Percentiles rank a stretch among this genome's conserved stretches.
Conservation (phyloP, 2,888 invertebrate species). For the Lithophane leautieri region DNA sequence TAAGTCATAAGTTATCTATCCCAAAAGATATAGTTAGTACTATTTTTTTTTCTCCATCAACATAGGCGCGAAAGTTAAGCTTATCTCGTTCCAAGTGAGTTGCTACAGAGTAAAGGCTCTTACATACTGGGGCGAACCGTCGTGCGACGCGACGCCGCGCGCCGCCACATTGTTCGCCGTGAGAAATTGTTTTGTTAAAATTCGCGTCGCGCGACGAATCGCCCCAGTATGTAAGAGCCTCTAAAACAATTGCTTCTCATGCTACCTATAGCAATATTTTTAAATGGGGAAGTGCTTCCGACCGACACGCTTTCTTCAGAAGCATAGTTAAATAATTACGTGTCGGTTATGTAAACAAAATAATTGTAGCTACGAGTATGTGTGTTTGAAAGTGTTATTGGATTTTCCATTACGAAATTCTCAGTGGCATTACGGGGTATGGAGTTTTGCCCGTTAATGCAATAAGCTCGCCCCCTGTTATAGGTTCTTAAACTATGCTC, state of each 20-base stretch:
- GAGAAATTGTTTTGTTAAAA: too few species aligned
- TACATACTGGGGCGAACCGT: too few species aligned
- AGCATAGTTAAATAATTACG: slow-evolving; percentile 37
- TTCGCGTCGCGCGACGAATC: too few species aligned
- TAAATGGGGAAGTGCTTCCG: slow-evolving; percentile 34
- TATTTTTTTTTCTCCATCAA: background rate
- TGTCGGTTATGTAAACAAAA: slow-evolving; percentile 42
- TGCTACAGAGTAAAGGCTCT: slow-evolving; percentile 28
- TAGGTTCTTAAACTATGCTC: too few species aligned
- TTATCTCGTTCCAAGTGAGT: slow-evolving; percentile 38
- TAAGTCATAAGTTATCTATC: background rate
- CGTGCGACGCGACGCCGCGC: too few species aligned
- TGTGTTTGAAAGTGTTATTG: slow-evolving; percentile 13
- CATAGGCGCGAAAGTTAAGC: background rate
- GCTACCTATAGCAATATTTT: slow-evolving; percentile 8
- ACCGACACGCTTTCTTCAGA: slow-evolving; percentile 54
- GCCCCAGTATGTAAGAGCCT: too few species aligned
- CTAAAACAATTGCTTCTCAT: too few species aligned
- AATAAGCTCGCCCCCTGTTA: too few species aligned
- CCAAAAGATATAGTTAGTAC: background rate
- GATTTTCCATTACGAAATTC: background rate
- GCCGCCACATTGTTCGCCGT: too few species aligned
- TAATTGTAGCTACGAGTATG: slow-evolving; percentile 20
- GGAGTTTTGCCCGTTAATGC: too few species aligned
- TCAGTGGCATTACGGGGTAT: too few species aligned